Conservation (phyloP, 2,797 vertebrate genomes). For the Urosaurus nigricauda region DNA sequence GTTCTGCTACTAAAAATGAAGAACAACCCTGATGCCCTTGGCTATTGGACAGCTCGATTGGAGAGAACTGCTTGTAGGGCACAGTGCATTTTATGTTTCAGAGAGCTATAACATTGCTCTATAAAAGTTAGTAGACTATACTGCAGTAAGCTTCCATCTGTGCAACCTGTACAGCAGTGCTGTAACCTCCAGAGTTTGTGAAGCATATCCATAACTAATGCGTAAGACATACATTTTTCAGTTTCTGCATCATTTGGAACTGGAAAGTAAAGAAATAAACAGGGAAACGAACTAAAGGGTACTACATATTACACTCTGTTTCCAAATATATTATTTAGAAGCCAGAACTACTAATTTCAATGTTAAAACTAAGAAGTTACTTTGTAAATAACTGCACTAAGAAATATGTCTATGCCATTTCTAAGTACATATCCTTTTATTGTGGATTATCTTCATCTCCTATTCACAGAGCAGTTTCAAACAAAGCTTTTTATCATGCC, state of each 20-base stretch:
- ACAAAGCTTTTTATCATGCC: not conserved
- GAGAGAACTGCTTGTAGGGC: not conserved
- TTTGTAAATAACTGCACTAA: not conserved
- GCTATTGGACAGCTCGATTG: no score
- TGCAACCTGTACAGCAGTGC: not conserved
- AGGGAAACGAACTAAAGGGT: no score
- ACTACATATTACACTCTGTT: not conserved
- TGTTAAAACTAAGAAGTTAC: not conserved
- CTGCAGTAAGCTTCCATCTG: slow-evolving; percentile 1
- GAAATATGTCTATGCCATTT: not conserved
- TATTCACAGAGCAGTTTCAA: not conserved
- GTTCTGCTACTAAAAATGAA: not conserved
- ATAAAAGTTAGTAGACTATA: slow-evolving; percentile 16
- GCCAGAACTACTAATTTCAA: not conserved
- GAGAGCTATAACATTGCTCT: not conserved
- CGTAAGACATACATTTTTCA: not conserved
- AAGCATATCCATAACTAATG: not conserved
- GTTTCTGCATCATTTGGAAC: not conserved
- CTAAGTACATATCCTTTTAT: not conserved
- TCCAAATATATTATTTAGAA: not conserved
- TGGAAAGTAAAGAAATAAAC: not conserved
- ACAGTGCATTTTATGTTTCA: not conserved
- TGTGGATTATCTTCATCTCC: not conserved
- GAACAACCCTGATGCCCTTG: not conserved
- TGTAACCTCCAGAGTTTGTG: not conserved